Evolutionary conservation across 2,113 vertebrate species (phyloP), one percentile per base, ranked within the genome.

Genomic region (Zosterops lateralis): DNA sequence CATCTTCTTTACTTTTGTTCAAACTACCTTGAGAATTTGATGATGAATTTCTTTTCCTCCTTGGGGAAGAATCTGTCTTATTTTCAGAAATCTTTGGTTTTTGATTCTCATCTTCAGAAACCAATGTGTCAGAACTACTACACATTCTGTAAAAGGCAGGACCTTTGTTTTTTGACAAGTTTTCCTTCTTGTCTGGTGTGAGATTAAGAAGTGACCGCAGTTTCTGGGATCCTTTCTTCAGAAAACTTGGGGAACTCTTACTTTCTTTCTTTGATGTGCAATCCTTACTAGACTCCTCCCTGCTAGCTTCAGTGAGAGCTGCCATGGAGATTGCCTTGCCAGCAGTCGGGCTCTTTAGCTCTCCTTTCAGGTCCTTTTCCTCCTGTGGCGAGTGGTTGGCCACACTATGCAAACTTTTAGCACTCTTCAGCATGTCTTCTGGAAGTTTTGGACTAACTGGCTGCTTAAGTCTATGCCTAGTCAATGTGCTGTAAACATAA

Each of bases 141-240:
- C 93, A 96, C 90, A 98, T 98, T 75, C 96, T 98, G 34, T 98
- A 96, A 92, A 98, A 99, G 22, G 95, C 92, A 20, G 98, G 95
- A 25, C 97, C 97, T 88, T 97, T 98, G 71, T 89, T 98, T 97
- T 97, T 98, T 7, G 97, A 91, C n/a, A 98, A 96, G 77, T 64
- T 96, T 53, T 98, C 98, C 80, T 98, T 98, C 96, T 98, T 99
- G 50, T 99, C 98, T 64, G 98, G 97, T 34, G 97, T 97, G 71
- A 99, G 98, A 89, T 98, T 99, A 71, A 99, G 97, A 47, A 99
- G 95, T 1, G 99, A 99, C 50, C 98, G 98, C 28, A 99, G 94
- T 95, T 99, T 99, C 77, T 98, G 98, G 50, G 98, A 97, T 68
- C 98, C 98, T 44, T 97, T 99, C 96, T 99, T 98, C 45, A 98